Evolutionary conservation across 2,888 invertebrate species (phyloP).

Genomic region (Lydus trimaculatus): DNA sequence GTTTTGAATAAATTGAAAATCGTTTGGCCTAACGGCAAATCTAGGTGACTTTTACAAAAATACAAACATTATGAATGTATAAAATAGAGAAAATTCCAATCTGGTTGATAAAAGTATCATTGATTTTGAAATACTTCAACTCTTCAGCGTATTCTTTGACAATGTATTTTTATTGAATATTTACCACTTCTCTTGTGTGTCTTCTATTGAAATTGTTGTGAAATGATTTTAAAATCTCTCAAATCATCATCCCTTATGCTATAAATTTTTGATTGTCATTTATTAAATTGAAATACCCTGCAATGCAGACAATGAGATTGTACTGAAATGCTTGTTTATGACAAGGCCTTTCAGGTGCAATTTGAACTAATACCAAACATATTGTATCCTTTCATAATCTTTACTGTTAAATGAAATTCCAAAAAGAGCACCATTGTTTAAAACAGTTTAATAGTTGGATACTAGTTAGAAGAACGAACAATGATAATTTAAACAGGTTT

Average conservation of each 20-base stretch:
- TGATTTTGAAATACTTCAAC: no score
- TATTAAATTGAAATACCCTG: neutral
- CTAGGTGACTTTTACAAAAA: no score
- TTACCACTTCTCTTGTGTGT: no score
- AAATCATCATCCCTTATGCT: neutral
- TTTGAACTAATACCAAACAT: constrained; percentile 1
- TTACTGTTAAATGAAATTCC: neutral
- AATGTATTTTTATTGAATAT: neutral
- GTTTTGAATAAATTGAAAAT: no score
- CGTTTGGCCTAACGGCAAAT: no score
- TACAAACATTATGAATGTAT: no score
- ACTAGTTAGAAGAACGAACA: neutral
- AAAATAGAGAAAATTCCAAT: no score
- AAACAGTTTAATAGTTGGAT: neutral
- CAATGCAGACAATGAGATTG: neutral
- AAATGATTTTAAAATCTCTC: neutral
- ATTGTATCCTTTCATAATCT: neutral
- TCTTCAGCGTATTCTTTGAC: no score
- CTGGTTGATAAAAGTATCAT: no score
- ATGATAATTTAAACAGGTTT: constrained; percentile 2
- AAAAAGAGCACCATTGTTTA: neutral
- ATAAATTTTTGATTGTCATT: neutral
- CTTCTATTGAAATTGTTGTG: neutral
- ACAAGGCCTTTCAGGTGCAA: neutral
- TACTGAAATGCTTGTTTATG: neutral